phyloP scores from a whole-genome alignment of 2,113 vertebrate species.

The Alethe castanea region DNA sequence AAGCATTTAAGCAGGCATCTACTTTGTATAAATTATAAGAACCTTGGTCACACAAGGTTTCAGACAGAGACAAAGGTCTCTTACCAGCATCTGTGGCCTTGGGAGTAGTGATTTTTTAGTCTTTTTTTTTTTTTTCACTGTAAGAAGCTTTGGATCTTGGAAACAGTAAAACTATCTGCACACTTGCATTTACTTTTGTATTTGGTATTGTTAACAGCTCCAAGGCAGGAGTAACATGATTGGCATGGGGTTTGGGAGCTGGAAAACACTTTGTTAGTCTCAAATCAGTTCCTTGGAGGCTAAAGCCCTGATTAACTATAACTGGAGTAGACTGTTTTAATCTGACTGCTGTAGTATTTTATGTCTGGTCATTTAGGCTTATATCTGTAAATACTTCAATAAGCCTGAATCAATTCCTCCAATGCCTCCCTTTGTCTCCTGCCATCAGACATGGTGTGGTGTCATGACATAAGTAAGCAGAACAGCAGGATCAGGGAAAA shows the following conservation, averaged over 20 bases:
- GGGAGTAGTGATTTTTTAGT: neutral
- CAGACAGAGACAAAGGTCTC: conserved; percentile 15
- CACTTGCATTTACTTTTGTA: neutral
- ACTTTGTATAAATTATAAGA: conserved; percentile 41
- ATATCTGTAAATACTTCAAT: conserved; percentile 57
- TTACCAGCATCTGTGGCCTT: neutral
- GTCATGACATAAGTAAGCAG: neutral
- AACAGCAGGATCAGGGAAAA: neutral
- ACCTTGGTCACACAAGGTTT: conserved; percentile 10
- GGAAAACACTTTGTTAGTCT: conserved; percentile 5
- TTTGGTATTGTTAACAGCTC: neutral
- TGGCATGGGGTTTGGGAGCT: neutral
- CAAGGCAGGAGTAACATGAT: neutral
- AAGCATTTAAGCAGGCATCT: conserved; percentile 50
- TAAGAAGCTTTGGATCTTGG: neutral
- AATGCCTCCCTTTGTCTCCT: neutral
- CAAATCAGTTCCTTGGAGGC: conserved; percentile 23
- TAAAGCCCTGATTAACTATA: conserved; percentile 54
- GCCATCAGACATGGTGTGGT: neutral
- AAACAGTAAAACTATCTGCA: neutral
- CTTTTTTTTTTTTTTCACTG: neutral
- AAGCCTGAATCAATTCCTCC: conserved; percentile 38
- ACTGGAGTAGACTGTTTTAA: conserved; percentile 49
- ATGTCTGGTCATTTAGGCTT: conserved; percentile 32
- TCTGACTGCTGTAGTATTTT: conserved; percentile 37